Conservation (phyloP, 2,113 vertebrate genomes). For the Balaeniceps rex region DNA sequence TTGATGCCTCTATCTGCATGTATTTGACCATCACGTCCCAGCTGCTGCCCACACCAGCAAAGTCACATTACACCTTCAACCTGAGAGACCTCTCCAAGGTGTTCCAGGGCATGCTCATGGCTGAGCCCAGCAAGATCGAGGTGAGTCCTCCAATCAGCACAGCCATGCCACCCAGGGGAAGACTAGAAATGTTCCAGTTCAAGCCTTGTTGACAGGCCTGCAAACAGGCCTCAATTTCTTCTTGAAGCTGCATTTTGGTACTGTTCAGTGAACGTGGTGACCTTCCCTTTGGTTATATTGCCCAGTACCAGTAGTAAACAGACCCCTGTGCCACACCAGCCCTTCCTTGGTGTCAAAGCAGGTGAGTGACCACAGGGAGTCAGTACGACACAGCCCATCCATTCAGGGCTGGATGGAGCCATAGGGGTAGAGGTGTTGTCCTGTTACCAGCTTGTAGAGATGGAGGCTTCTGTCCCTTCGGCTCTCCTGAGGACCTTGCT, state of each 20-base stretch:
- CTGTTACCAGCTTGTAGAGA: background rate
- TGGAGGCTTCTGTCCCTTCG: background rate
- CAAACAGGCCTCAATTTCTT: background rate
- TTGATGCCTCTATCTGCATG: slow-evolving; percentile 80
- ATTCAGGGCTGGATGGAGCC: background rate
- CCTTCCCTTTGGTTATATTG: background rate
- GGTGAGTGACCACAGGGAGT: background rate
- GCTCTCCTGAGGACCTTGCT: background rate
- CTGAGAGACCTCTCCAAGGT: slow-evolving; percentile 92
- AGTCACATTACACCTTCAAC: slow-evolving; percentile 94
- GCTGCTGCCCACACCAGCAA: slow-evolving; percentile 90
- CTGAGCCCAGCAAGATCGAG: slow-evolving; percentile 76
- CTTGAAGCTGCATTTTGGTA: background rate
- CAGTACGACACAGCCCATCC: background rate
- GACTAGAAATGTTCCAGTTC: background rate
- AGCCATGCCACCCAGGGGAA: background rate
- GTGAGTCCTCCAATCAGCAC: slow-evolving; percentile 62
- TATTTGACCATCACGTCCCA: slow-evolving; percentile 85
- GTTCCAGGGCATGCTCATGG: slow-evolving; percentile 94
- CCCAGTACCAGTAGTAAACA: background rate
- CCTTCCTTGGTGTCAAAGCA: background rate
- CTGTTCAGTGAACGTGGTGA: background rate
- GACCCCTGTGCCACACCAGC: background rate
- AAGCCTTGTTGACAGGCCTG: background rate
- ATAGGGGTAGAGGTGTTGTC: background rate